These are phyloP conservation scores for Axinella damicornis DNA, from an alignment of 37 sponge, comb jelly and placozoan genomes.

Conservation along the genomic window DNA sequence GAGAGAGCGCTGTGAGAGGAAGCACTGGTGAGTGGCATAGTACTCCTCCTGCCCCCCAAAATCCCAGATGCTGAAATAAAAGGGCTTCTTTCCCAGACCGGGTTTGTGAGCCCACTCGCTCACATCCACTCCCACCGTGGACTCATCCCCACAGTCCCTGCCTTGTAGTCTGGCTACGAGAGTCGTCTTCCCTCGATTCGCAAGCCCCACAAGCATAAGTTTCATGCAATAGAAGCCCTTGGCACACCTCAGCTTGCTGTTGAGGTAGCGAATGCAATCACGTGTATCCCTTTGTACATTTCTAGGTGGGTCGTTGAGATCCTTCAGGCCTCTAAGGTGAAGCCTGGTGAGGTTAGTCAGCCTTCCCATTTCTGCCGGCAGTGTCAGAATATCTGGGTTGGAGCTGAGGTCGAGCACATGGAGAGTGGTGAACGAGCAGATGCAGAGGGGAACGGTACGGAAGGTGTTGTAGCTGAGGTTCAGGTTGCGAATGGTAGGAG, in stretches of 20 bases:
- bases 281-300: constrained; percentile 42
- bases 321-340: constrained; percentile 47
- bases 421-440: constrained; percentile 77
- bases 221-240: constrained; percentile 88
- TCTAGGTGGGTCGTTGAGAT: constrained; percentile 81
- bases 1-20: constrained; percentile 79
- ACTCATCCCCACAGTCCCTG: constrained; percentile 68
- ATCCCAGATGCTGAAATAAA: constrained; percentile 87
- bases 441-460: constrained; percentile 67
- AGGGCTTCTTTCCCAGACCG: constrained; percentile 23
- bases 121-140: constrained; percentile 95
- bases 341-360: constrained; percentile 60
- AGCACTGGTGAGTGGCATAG: constrained; percentile 91
- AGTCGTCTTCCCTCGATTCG: constrained; percentile 87
- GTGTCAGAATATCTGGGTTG: constrained; percentile 65
- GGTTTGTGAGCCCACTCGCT: constrained; percentile 82
- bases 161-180: constrained; percentile 87
- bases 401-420: constrained; percentile 61
- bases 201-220: constrained; percentile 89
- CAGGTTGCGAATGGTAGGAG: constrained; percentile 66
- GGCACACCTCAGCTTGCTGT: constrained; percentile 69
- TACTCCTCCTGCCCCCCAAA: constrained; percentile 89
- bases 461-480: constrained; percentile 79
- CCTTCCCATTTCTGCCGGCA: constrained; percentile 80
- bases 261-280: constrained; percentile 76